Conservation (phyloP, 2,113 vertebrate genomes). For the Zootoca vivipara region DNA sequence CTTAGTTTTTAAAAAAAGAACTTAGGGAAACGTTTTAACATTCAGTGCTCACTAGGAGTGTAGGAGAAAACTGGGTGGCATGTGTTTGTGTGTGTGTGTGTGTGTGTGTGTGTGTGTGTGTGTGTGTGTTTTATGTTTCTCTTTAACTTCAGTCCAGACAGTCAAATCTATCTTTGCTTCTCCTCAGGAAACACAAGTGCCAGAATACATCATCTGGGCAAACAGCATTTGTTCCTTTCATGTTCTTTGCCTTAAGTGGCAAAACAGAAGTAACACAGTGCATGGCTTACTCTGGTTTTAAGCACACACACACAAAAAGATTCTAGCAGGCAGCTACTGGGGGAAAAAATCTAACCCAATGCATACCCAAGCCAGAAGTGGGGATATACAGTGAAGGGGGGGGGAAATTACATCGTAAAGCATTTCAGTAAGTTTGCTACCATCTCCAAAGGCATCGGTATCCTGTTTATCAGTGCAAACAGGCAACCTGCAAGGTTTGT, state of each 20-base stretch:
- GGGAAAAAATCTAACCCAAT: background rate
- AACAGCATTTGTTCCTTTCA: background rate
- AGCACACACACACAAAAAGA: background rate
- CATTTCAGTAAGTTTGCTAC: background rate
- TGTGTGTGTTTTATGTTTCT: too few species aligned
- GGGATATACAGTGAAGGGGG: background rate
- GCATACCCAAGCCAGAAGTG: background rate
- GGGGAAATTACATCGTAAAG: background rate
- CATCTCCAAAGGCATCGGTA: background rate
- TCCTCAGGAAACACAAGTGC: background rate
- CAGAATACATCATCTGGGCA: background rate
- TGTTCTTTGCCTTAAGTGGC: background rate
- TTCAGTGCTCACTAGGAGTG: background rate
- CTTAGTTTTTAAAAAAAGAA: background rate
- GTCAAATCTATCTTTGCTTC: background rate
- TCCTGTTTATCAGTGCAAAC: background rate
- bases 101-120: background rate
- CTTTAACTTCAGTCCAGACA: background rate
- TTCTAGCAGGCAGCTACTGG: background rate
- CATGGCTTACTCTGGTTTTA: background rate
- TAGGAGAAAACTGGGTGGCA: background rate
- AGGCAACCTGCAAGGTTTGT: background rate
- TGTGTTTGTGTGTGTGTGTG: background rate
- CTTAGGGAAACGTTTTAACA: background rate
- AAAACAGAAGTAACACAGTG: background rate